Percentiles rank a stretch among this genome's conserved stretches.
Evolutionary conservation across 2,797 vertebrate species (phyloP).

Genomic region (Rhinichthys osculus): DNA sequence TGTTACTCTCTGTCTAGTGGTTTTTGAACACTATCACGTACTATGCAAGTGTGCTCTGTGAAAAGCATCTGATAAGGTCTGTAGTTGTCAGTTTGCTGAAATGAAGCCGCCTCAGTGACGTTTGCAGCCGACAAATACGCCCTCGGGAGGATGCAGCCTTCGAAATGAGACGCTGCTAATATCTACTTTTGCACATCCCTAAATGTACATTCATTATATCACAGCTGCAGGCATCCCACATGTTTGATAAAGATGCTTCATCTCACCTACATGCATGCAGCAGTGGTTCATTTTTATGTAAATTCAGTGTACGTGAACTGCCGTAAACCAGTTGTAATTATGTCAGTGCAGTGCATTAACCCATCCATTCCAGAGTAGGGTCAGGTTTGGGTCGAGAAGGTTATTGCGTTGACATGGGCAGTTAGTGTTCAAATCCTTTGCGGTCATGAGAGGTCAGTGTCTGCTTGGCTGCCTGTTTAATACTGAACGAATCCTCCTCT

Average conservation of each 20-base stretch:
- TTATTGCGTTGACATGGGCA: neutral
- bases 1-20: neutral
- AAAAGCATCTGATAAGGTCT: neutral
- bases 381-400: constrained; percentile 7
- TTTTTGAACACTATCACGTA: neutral
- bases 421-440: neutral
- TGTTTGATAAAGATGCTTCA: neutral
- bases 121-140: neutral
- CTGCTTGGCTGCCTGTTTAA: neutral
- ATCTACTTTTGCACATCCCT: neutral
- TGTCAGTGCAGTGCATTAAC: neutral
- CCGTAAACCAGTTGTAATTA: neutral
- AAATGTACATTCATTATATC: neutral
- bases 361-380: neutral
- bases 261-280: neutral
- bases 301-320: neutral
- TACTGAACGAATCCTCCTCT: neutral
- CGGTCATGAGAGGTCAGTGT: constrained; percentile 20
- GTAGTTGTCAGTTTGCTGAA: neutral
- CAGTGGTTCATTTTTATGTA: neutral
- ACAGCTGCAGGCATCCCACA: neutral
- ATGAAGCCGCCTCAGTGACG: neutral
- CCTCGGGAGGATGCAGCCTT: neutral
- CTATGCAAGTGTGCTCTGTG: neutral
- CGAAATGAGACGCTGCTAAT: neutral